Evolutionary conservation across 2,113 vertebrate species (phyloP).

Genomic region (Egretta garzetta): DNA sequence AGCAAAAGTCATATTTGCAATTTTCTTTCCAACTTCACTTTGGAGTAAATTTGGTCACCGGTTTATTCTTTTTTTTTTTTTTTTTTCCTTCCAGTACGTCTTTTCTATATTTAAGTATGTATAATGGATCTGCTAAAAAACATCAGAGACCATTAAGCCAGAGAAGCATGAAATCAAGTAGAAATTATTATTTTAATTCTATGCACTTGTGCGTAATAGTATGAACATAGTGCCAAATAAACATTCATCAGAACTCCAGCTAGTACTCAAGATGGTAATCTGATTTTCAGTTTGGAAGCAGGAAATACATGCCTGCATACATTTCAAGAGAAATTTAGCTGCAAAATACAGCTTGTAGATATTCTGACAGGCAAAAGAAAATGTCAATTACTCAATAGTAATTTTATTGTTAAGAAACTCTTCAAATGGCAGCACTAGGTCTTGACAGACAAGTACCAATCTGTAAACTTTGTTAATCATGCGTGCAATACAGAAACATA

Average conservation of each 20-base stretch:
- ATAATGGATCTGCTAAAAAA: conserved; percentile 60
- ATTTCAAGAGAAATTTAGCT: background rate
- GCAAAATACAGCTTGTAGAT: background rate
- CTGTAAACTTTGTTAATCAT: background rate
- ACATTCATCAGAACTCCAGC: conserved; percentile 64
- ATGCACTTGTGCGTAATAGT: conserved; percentile 69
- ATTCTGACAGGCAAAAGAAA: conserved; percentile 13
- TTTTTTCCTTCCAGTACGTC: background rate
- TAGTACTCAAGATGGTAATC: conserved; percentile 47
- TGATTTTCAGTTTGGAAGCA: conserved; percentile 47
- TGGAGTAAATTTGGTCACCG: conserved; percentile 58
- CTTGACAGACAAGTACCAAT: background rate
- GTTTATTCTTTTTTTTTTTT: conserved; percentile 15
- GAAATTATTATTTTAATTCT: conserved; percentile 79
- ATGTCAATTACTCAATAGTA: background rate
- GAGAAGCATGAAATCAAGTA: conserved; percentile 77
- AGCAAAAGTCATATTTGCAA: conserved; percentile 34
- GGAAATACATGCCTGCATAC: background rate
- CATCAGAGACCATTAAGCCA: conserved; percentile 72
- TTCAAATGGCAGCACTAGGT: background rate
- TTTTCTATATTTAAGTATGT: conserved; percentile 64
- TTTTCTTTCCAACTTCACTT: conserved; percentile 65
- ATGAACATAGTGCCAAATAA: conserved; percentile 70
- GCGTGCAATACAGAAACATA: background rate
- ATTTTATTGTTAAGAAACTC: background rate